phyloP scores from a whole-genome alignment of 1,140 invertebrate species.

The Eupeodes corollae region DNA sequence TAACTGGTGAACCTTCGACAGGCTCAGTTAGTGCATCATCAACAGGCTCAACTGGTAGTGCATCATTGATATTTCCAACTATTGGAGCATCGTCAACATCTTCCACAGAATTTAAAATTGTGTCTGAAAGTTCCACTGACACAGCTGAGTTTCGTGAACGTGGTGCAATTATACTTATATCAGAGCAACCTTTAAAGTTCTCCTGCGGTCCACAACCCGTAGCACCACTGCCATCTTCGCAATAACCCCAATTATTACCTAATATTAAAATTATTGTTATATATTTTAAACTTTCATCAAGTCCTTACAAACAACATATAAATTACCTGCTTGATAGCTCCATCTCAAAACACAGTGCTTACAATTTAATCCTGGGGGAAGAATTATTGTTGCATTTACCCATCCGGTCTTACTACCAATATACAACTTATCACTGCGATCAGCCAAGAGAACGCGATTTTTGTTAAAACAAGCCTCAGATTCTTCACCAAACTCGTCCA shows the following conservation, averaged over 20 bases:
- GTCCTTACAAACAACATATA: not conserved
- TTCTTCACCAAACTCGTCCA: constrained; percentile 36
- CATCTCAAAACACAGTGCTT: constrained; percentile 55
- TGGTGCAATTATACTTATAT: constrained; percentile 43
- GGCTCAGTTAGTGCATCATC: not conserved
- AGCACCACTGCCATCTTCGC: constrained; percentile 32
- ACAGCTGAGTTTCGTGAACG: too few species aligned
- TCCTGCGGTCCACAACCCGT: constrained; percentile 53
- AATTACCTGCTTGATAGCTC: constrained; percentile 45
- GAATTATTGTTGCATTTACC: constrained; percentile 32
- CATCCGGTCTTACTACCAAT: constrained; percentile 21
- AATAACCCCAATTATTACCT: constrained; percentile 42
- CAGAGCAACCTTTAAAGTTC: constrained; percentile 52
- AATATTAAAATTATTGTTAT: not conserved
- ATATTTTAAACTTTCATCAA: not conserved
- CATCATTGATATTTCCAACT: too few species aligned
- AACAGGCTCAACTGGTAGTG: not conserved
- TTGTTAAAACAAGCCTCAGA: constrained; percentile 49
- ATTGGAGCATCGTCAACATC: too few species aligned
- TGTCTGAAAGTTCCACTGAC: not conserved
- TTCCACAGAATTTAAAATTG: not conserved
- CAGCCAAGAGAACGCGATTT: constrained; percentile 37
- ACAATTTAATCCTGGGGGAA: constrained; percentile 48
- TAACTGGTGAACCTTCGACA: too few species aligned
- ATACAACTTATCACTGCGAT: constrained; percentile 34